Evolutionary conservation across 2,797 vertebrate species (phyloP).

Genomic region (Dromococcyx pavoninus): DNA sequence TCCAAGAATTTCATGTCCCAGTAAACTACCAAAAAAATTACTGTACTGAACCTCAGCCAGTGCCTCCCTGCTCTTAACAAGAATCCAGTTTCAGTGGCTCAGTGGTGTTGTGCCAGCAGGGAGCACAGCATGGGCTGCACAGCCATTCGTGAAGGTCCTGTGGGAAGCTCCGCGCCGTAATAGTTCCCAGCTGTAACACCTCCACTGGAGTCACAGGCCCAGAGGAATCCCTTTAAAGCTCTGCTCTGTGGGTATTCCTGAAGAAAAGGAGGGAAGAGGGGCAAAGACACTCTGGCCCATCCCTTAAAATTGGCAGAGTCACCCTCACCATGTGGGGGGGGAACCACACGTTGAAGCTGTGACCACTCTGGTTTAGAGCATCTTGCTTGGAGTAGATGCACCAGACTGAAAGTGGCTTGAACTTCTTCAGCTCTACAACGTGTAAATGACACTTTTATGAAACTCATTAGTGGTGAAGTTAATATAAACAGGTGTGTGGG

Average conservation of each 20-base stretch:
- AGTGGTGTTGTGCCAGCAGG: background rate
- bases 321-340: accelerated
- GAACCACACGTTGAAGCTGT: background rate
- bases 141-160: background rate
- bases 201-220: accelerated
- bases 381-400: background rate
- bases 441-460: background rate
- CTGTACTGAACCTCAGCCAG: background rate
- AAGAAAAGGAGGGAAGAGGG: background rate
- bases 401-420: background rate
- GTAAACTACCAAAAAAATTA: background rate
- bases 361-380: accelerated
- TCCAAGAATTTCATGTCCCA: background rate
- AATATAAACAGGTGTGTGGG: background rate
- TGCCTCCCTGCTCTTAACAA: background rate
- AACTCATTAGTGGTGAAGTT: background rate
- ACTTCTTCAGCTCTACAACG: background rate
- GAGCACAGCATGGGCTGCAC: background rate
- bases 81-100: background rate
- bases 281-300: background rate
- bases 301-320: background rate
- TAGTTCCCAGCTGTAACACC: background rate
- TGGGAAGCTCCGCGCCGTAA: background rate
- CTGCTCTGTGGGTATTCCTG: background rate
- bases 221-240: background rate